Conservation (phyloP, 2,888 invertebrate species). For the Nycteola revayana region DNA sequence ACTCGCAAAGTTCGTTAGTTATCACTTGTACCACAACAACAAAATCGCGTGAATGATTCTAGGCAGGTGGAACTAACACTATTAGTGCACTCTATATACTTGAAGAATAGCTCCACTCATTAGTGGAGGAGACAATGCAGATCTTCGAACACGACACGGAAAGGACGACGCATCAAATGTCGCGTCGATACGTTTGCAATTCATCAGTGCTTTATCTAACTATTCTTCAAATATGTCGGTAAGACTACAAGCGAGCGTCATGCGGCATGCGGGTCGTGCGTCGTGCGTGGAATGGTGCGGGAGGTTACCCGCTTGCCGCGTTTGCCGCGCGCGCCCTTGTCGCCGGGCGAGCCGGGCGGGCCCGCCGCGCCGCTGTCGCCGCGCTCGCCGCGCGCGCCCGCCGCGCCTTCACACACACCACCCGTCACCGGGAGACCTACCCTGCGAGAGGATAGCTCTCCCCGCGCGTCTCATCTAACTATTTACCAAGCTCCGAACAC, state of each 20-base stretch:
- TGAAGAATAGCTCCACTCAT: no score
- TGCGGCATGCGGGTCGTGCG: slow-evolving; percentile 15
- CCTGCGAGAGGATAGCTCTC: no score
- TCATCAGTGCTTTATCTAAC: no score
- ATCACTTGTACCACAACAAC: slow-evolving; percentile 59
- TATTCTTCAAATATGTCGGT: no score
- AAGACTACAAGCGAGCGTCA: slow-evolving; percentile 9
- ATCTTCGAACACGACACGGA: no score
- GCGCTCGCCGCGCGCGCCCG: slow-evolving; percentile 88
- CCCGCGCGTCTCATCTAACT: no score
- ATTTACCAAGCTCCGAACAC: no score
- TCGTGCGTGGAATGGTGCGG: slow-evolving; percentile 7
- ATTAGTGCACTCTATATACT: no score
- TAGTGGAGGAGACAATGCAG: no score
- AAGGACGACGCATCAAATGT: no score
- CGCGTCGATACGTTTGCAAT: no score
- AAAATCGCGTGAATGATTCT: slow-evolving; percentile 28
- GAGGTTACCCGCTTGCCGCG: slow-evolving; percentile 94
- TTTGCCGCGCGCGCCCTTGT: slow-evolving; percentile 95
- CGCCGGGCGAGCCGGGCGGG: slow-evolving; percentile 90
- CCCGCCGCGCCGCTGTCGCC: slow-evolving; percentile 90
- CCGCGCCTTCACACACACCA: slow-evolving; percentile 69
- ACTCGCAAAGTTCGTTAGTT: slow-evolving; percentile 40
- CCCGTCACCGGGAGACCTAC: slow-evolving; percentile 32
- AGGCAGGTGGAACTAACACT: slow-evolving; percentile 22